Base-by-base conservation (phyloP, 2,113 vertebrate species). In the Bujurquina vittata region DNA sequence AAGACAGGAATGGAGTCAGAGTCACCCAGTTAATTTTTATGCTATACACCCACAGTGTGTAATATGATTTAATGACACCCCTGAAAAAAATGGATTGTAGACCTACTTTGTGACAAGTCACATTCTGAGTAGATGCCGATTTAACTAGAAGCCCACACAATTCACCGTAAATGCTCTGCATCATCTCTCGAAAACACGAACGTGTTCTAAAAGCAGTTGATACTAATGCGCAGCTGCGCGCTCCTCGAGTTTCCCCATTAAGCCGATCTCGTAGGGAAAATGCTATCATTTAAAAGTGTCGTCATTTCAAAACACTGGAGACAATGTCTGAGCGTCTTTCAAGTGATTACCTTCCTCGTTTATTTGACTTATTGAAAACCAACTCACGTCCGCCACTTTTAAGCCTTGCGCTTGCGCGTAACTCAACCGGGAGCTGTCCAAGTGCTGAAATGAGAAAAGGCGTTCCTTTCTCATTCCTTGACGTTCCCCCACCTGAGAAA, bases 321-420 rank as follows among this genome's bases (percentile, higher is more conserved):
- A 75, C 14, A 46, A 35, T 80, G 6, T 89, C 87, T 84, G 20
- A 59, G 18, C 31, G 17, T 76, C 37, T 86, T 87, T 80, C 33
- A 61, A 81, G 37, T 80, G 67, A 88, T 85, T 86, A 85, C 61
- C 82, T 72, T 69, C 43, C 56, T 88, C 72, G 52, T 87, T 87
- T 86, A 81, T 82, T 83, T 43, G 83, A 88, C 78, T 79, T 84
- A 88, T 94, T 94, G 60, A 85, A 89, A 95, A 84, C 79, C 94
- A 79, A 79, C 93, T 92, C 96, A 95, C 93, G 92, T 95, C 88
- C 92, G 61, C 74, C 89, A 86, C 88, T 92, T 92, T 92, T 91
- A 67, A 89, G 79, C 52, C 84, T 83, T 93, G 94, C 95, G 96
- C 97, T 95, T 97, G 97, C 97, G 97, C 96, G 93, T 87, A 90